Evolutionary conservation across 1,140 invertebrate species (phyloP), one percentile per base, ranked within the genome.

Genomic region (Aphelenchoides fujianensis): DNA sequence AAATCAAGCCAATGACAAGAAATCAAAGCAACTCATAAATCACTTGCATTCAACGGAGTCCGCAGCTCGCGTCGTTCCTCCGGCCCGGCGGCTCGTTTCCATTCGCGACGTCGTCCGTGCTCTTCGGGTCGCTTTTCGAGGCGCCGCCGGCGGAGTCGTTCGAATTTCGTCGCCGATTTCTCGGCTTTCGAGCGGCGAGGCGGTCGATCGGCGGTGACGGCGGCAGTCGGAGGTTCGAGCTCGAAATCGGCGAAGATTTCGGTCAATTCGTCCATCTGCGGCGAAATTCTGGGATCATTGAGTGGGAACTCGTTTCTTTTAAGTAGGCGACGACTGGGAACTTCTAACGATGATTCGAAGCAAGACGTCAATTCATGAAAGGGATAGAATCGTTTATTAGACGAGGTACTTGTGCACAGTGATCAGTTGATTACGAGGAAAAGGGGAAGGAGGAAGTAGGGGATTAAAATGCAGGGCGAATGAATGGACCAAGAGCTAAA

Each of bases 111-210:
- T 48, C 41, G 41, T 16, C 23, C 41, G 57, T 61, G n/a, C n/a
- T 61, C 57, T 19, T 55, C 28, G 23, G 27, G 3, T 19, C 66
- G 30, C 69, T 68, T 69, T n/a, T 37, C 57, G 27, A 3, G 35
- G 3, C 57, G 2, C 52, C 23, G 23, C 31, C 2, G 2, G 31
- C 31, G 23, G 7, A 57, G 53, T 57, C 19, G 19, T 32, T 57
- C 66, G 3, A 55, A 57, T 32, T 69, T 57, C 9, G 41, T 23
- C 12, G 41, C 41, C 12, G 41, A 12, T 48, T 48, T 48, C 23
- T 48, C 41, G 12, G 41, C 41, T 48, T 48, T 48, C 23, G 41
- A 16, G 12, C 23, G 41, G 23, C 41, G 41, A 48, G 41, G 23
- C 23, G 41, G n/a, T n/a, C n/a, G n/a, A n/a, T 48, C 41, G 41